Evolutionary conservation across 2,888 invertebrate genomes (phyloP).

Genomic region (Aphodius granarius): DNA sequence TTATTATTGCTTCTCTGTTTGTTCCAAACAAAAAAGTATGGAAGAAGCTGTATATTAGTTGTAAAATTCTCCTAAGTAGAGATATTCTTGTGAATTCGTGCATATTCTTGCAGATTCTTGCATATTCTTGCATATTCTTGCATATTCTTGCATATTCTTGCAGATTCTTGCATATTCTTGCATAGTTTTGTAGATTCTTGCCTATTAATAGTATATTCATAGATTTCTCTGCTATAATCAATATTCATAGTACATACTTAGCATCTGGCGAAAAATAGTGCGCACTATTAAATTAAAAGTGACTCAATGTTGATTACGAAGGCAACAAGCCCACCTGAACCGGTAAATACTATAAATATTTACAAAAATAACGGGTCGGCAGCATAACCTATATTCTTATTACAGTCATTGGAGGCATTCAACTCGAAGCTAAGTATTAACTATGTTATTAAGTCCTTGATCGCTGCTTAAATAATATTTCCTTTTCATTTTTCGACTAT

Average conservation of each 20-base stretch:
- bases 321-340: background rate
- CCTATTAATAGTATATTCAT: too few relatives aligned
- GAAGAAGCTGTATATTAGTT: too few relatives aligned
- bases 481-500: background rate
- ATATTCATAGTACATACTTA: background rate
- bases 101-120: too few relatives aligned
- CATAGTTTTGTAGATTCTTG: too few relatives aligned
- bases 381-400: background rate
- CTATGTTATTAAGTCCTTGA: background rate
- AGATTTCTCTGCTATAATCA: too few relatives aligned
- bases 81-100: too few relatives aligned
- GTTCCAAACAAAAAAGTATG: too few relatives aligned
- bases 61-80: too few relatives aligned
- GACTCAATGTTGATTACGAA: background rate
- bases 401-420: background rate
- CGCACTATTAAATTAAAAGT: background rate
- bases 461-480: background rate
- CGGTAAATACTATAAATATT: background rate
- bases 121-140: too few relatives aligned
- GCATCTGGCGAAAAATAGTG: background rate
- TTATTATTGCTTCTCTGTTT: too few relatives aligned
- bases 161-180: too few relatives aligned
- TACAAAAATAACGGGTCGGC: conserved; percentile 6
- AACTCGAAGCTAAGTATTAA: background rate
- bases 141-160: too few relatives aligned